Percentiles rank a stretch among this genome's conserved stretches.
Evolutionary conservation across 2,888 invertebrate genomes (phyloP).

Genomic region (Pyrgus malvae): DNA sequence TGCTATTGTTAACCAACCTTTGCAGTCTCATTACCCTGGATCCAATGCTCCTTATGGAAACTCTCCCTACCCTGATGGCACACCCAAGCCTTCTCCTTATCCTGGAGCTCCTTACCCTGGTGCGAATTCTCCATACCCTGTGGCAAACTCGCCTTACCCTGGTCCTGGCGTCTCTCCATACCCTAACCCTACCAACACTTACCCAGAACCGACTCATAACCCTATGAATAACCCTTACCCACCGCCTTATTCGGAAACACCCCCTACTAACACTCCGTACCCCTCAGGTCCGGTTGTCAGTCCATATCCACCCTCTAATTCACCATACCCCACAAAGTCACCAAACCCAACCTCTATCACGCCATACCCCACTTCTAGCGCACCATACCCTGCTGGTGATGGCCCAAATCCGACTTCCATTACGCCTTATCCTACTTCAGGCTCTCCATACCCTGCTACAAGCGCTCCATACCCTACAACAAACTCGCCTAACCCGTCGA

Average conservation of each 20-base stretch:
- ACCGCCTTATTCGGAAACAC: not conserved
- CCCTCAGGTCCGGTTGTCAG: conserved; percentile 2
- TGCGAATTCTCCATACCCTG: conserved; percentile 28
- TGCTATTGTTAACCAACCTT: conserved; percentile 46
- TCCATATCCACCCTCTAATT: conserved; percentile 26
- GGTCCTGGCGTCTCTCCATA: not conserved
- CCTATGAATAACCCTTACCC: not conserved
- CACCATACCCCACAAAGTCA: conserved; percentile 28
- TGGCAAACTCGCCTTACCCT: not conserved
- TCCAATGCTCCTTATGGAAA: conserved; percentile 34
- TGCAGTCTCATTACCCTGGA: conserved; percentile 33
- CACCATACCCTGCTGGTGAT: not conserved
- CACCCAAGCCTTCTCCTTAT: conserved; percentile 36
- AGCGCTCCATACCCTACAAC: conserved; percentile 29
- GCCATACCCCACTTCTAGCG: conserved; percentile 26
- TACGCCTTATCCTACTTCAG: conserved; percentile 27
- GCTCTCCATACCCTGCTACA: conserved; percentile 27
- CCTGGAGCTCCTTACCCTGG: conserved; percentile 34
- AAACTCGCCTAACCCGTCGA: conserved; percentile 30
- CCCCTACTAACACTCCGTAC: conserved; percentile 8
- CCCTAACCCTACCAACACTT: not conserved
- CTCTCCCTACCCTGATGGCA: conserved; percentile 34
- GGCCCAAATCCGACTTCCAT: conserved; percentile 19
- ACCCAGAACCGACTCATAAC: not conserved
- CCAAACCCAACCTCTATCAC: conserved; percentile 29